phyloP scores from a whole-genome alignment of 2,797 vertebrate genomes.

The Acipenser ruthenus region DNA sequence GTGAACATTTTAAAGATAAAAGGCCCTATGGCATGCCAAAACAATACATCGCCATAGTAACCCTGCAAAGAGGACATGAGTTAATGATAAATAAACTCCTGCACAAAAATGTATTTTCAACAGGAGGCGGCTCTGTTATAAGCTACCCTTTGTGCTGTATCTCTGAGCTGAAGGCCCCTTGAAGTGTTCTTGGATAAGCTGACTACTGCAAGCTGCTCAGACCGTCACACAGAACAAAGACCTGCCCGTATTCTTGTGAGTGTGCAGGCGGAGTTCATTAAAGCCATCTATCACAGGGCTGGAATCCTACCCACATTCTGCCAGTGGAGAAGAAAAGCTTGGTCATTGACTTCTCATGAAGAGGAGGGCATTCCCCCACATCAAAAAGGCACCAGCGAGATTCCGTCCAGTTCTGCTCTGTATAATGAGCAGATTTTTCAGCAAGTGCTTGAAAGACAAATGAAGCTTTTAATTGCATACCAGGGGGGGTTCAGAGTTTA shows the following conservation, averaged over 20 bases:
- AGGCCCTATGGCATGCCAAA: conserved; percentile 28
- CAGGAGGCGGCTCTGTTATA: conserved; percentile 28
- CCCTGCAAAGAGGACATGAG: conserved; percentile 23
- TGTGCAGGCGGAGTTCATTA: conserved; percentile 24
- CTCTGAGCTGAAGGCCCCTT: conserved; percentile 21
- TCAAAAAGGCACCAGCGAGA: conserved; percentile 37
- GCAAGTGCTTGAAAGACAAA: conserved; percentile 43
- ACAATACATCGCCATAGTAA: conserved; percentile 32
- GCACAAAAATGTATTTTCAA: conserved; percentile 42
- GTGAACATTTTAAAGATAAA: conserved; percentile 40
- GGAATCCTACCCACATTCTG: conserved; percentile 27
- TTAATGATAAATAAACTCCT: conserved; percentile 40
- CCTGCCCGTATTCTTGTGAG: conserved; percentile 17
- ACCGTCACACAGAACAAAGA: conserved; percentile 25
- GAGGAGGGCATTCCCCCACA: conserved; percentile 20
- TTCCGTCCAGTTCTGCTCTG: conserved; percentile 24
- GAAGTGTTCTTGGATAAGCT: conserved; percentile 16
- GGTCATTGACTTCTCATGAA: conserved; percentile 12
- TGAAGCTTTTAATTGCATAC: conserved; percentile 52
- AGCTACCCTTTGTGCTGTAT: conserved; percentile 49
- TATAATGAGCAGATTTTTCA: conserved; percentile 45
- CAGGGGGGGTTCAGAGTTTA: conserved; percentile 43
- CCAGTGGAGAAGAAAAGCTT: conserved; percentile 22
- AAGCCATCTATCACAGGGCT: conserved; percentile 17
- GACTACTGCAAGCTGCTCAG: conserved; percentile 14